Percentiles rank a stretch among this genome's conserved stretches.
phyloP scores from a whole-genome alignment of 2,797 vertebrate genomes.

The Paguma larvata region DNA sequence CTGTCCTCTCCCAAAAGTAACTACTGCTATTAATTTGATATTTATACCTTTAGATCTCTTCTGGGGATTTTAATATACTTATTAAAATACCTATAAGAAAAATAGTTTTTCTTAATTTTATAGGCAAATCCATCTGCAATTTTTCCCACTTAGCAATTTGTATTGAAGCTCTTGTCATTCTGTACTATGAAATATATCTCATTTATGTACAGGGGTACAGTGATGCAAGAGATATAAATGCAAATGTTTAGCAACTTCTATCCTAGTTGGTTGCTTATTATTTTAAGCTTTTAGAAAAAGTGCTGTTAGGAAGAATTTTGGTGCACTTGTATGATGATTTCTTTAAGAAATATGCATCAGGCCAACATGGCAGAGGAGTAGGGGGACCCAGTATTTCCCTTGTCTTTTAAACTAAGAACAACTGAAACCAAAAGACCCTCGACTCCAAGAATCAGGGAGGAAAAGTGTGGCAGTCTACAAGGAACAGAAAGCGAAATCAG shows the following conservation, averaged over 20 bases:
- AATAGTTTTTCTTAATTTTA: conserved; percentile 14
- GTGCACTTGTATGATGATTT: not conserved
- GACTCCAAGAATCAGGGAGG: too few relatives aligned
- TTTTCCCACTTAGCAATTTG: not conserved
- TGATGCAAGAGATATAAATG: not conserved
- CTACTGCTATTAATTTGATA: not conserved
- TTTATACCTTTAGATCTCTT: not conserved
- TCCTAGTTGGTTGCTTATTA: not conserved
- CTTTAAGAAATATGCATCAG: not conserved
- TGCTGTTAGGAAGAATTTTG: not conserved
- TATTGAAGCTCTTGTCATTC: conserved; percentile 3
- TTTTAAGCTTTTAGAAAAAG: conserved; percentile 22
- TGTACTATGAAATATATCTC: not conserved
- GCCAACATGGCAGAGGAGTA: not conserved
- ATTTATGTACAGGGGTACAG: not conserved
- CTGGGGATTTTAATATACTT: conserved; percentile 19
- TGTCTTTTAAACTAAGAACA: too few relatives aligned
- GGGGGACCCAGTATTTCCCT: too few relatives aligned
- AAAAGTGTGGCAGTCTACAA: too few relatives aligned
- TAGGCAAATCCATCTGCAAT: conserved; percentile 10
- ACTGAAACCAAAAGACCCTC: too few relatives aligned
- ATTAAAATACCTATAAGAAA: conserved; percentile 35
- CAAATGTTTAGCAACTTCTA: not conserved
- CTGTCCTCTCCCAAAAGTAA: not conserved
- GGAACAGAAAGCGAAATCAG: too few relatives aligned